Evolutionary conservation across 64 coral and sea anemone species (phyloP).

Genomic region (Montipora efflorescens): DNA sequence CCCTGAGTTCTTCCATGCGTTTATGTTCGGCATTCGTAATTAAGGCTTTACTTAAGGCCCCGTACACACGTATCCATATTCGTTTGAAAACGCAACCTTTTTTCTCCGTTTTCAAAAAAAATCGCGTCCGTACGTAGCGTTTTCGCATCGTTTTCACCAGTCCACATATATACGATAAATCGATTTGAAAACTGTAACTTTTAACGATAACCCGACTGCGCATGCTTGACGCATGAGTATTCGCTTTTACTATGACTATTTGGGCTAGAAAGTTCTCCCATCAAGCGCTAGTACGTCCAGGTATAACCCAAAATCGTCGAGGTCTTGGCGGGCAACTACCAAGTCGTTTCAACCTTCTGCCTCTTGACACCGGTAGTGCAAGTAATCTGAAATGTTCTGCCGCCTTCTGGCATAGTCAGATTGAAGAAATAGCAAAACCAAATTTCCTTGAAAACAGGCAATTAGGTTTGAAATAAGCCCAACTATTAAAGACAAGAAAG

Average conservation of each 20-base stretch:
- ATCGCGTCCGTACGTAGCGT: too few relatives aligned
- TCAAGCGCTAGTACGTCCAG: constrained; percentile 20
- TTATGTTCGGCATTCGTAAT: too few relatives aligned
- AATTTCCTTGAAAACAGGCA: constrained; percentile 29
- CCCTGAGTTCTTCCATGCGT: neutral
- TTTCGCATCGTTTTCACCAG: too few relatives aligned
- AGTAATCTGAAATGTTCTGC: constrained; percentile 37
- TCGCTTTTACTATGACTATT: too few relatives aligned
- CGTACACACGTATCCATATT: too few relatives aligned
- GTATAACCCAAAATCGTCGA: constrained; percentile 38
- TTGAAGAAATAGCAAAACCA: constrained; percentile 4
- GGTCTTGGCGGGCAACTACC: constrained; percentile 8
- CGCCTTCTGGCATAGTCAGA: constrained; percentile 6
- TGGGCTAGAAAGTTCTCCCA: constrained; percentile 14
- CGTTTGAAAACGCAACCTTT: too few relatives aligned
- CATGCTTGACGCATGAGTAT: too few relatives aligned
- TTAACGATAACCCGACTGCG: too few relatives aligned
- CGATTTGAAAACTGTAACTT: too few relatives aligned
- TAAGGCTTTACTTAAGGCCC: too few relatives aligned
- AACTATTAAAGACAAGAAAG: neutral
- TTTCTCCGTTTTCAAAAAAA: too few relatives aligned
- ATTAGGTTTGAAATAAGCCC: constrained; percentile 45
- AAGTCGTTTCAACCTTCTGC: constrained; percentile 35
- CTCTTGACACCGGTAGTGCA: constrained; percentile 14
- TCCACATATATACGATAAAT: too few relatives aligned